Evolutionary conservation across 2,888 invertebrate species (phyloP).

Genomic region (Cinara cedri): DNA sequence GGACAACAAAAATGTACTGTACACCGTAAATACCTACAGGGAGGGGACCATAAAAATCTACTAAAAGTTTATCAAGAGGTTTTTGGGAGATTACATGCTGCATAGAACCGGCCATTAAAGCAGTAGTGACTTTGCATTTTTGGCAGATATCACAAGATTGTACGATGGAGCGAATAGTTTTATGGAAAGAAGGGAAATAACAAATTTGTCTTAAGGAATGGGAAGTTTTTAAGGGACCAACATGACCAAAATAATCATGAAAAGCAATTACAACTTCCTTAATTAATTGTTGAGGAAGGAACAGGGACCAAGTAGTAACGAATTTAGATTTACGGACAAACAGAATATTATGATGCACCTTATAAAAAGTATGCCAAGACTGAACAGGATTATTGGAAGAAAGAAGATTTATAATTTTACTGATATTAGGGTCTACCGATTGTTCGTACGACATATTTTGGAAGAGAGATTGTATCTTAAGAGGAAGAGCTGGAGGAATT

Average conservation of each 20-base stretch:
- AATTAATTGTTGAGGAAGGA: background rate
- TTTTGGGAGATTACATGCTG: background rate
- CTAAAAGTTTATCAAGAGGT: no score
- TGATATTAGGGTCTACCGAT: background rate
- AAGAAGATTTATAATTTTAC: no score
- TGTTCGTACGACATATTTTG: background rate
- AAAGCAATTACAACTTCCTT: background rate
- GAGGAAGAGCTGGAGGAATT: no score
- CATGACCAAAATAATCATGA: background rate
- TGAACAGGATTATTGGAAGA: no score
- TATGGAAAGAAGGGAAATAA: background rate
- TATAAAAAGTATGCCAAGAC: background rate
- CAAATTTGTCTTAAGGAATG: background rate
- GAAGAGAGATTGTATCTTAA: background rate
- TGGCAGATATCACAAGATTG: slow-evolving; percentile 6
- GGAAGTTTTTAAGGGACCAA: background rate
- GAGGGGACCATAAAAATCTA: background rate
- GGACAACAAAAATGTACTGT: background rate
- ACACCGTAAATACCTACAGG: background rate
- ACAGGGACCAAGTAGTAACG: background rate
- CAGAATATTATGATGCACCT: background rate
- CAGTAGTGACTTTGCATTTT: background rate
- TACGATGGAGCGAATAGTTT: background rate
- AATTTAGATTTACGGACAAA: background rate
- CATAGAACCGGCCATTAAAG: background rate